These are phyloP conservation scores for Nysson spinosus DNA, from an alignment of 2,888 invertebrate genomes.

Conservation along the genomic window DNA sequence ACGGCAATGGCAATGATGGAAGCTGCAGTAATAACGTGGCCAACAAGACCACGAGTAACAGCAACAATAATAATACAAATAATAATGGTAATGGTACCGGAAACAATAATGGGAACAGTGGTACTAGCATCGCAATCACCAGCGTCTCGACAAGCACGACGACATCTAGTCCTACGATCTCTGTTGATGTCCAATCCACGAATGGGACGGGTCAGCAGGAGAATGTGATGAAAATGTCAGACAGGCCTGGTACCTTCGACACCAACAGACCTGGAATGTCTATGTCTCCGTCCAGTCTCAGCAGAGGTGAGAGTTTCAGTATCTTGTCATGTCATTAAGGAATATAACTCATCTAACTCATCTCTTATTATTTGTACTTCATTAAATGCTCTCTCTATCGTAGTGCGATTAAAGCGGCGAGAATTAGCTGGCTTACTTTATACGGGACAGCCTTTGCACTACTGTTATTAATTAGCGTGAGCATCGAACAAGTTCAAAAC, in stretches of 20 bases:
- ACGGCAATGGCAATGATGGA: conserved; percentile 65
- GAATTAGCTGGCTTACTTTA: too few species aligned
- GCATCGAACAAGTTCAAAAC: too few species aligned
- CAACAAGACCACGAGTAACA: conserved; percentile 43
- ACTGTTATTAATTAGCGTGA: too few species aligned
- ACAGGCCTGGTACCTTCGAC: conserved; percentile 69
- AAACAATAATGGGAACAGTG: conserved; percentile 39
- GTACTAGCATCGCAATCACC: conserved; percentile 59
- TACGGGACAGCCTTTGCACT: too few species aligned
- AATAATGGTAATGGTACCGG: conserved; percentile 25
- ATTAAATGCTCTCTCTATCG: too few species aligned
- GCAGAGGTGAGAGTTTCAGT: conserved; percentile 83
- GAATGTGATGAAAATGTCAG: conserved; percentile 68
- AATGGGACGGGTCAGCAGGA: conserved; percentile 65
- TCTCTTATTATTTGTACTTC: too few species aligned
- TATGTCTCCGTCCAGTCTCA: conserved; percentile 86
- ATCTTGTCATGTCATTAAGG: conserved; percentile 30
- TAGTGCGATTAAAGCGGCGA: too few species aligned
- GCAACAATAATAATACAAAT: conserved; percentile 45
- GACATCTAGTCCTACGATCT: conserved; percentile 64
- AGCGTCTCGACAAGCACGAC: conserved; percentile 65
- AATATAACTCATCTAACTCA: too few species aligned
- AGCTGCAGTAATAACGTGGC: conserved; percentile 43
- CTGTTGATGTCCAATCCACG: conserved; percentile 66
- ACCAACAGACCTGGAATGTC: conserved; percentile 76